Conservation (phyloP, 2,113 vertebrate genomes). For the Psephotus haematonotus region DNA sequence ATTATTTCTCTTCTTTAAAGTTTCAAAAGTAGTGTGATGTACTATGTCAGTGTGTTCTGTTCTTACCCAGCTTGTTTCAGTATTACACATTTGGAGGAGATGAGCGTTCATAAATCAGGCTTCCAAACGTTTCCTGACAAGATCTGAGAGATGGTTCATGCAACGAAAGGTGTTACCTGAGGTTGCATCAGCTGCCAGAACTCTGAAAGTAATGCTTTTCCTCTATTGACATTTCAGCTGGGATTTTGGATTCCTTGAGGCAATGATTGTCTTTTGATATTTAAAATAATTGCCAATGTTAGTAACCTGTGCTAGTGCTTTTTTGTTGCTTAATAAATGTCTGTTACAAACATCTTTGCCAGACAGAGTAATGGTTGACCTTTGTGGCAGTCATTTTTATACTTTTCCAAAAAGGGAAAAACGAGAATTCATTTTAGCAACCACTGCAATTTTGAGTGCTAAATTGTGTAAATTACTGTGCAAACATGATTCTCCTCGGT, state of each 20-base stretch:
- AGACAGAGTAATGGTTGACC: not conserved
- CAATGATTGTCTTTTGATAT: not conserved
- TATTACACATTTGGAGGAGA: not conserved
- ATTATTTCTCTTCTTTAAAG: not conserved
- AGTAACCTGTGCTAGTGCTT: not conserved
- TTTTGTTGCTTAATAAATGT: not conserved
- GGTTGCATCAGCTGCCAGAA: constrained; percentile 45
- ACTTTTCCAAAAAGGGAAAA: not conserved
- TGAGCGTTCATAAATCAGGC: not conserved
- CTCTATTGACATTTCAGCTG: not conserved
- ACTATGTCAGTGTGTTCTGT: not conserved
- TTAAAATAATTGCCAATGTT: not conserved
- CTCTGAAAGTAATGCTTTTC: not conserved
- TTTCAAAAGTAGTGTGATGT: not conserved
- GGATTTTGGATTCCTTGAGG: not conserved
- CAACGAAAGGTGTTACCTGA: not conserved
- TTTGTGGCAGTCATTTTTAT: not conserved
- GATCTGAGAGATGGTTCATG: not conserved
- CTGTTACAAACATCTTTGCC: not conserved
- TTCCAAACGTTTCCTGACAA: not conserved
- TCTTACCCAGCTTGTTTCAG: not conserved
- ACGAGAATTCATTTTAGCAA: not conserved
- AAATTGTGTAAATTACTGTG: not conserved
- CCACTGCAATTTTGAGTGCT: not conserved
- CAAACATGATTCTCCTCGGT: not conserved